phyloP scores from a whole-genome alignment of 2,888 invertebrate species.

The Nemapogon koenigi region DNA sequence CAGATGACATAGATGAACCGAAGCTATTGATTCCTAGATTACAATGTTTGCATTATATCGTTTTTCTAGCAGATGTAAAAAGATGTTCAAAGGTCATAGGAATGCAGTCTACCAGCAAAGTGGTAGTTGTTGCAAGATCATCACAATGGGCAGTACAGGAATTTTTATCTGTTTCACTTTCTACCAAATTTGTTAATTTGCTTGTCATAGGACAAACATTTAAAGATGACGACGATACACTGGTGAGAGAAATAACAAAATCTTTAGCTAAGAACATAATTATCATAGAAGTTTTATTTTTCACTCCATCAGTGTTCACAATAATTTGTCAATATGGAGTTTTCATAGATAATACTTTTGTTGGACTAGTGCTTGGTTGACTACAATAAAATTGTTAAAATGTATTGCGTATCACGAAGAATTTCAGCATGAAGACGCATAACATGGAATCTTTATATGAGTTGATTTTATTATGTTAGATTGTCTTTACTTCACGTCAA shows the following conservation, averaged over 20 bases:
- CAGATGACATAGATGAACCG: conserved; percentile 47
- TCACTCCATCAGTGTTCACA: too few species aligned
- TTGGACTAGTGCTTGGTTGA: too few species aligned
- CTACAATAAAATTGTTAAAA: too few species aligned
- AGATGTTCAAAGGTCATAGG: conserved; percentile 65
- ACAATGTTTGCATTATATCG: conserved; percentile 69
- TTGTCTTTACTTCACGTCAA: too few species aligned
- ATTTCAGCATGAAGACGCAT: too few species aligned
- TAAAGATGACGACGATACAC: conserved; percentile 45
- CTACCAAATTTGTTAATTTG: conserved; percentile 73
- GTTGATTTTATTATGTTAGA: too few species aligned
- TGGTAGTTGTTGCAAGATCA: conserved; percentile 72
- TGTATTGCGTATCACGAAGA: too few species aligned
- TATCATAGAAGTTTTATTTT: too few species aligned
- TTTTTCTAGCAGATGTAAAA: conserved; percentile 72
- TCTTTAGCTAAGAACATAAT: too few species aligned
- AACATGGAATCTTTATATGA: too few species aligned
- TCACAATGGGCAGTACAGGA: conserved; percentile 79
- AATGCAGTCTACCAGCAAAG: conserved; percentile 67
- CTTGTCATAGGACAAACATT: conserved; percentile 73
- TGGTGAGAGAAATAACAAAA: conserved; percentile 57
- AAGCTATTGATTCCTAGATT: conserved; percentile 39
- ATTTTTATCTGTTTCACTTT: conserved; percentile 66
- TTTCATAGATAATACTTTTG: too few species aligned
- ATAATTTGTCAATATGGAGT: too few species aligned